A percentile compares a stretch with the other conserved stretches of the same genome.
Evolutionary conservation across 1,140 invertebrate genomes (phyloP).

Genomic region (Bathynomus jamesi): DNA sequence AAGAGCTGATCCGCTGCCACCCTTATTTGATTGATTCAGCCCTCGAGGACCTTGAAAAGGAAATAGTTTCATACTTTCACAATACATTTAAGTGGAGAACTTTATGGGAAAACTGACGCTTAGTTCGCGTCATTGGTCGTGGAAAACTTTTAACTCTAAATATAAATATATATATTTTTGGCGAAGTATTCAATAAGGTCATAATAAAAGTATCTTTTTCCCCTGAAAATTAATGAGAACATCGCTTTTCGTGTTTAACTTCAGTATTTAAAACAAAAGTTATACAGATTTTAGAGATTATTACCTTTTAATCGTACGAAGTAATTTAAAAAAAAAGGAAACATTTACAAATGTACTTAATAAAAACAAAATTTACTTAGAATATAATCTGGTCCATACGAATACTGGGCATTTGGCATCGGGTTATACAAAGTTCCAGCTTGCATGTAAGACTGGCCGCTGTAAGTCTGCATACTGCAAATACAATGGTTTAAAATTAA

Average conservation of each 20-base stretch:
- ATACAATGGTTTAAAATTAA: too few species aligned
- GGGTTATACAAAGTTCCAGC: slow-evolving; percentile 30
- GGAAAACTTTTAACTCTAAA: too few species aligned
- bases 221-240: background rate
- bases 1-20: slow-evolving; percentile 4
- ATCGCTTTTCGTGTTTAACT: background rate
- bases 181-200: background rate
- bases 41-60: slow-evolving; percentile 18
- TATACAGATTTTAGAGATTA: background rate
- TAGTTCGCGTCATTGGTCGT: too few species aligned
- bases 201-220: background rate
- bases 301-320: background rate
- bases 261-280: background rate
- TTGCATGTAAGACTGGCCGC: slow-evolving; percentile 35
- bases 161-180: too few species aligned
- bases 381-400: slow-evolving; percentile 32
- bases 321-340: background rate
- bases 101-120: too few species aligned
- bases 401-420: slow-evolving; percentile 34
- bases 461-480: slow-evolving; percentile 31
- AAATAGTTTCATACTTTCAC: too few species aligned
- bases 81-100: too few species aligned
- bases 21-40: slow-evolving; percentile 23
- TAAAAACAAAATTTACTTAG: slow-evolving; percentile 25
- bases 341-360: background rate